phyloP scores from a whole-genome alignment of 2,113 vertebrate genomes.

The Strix aluco region DNA sequence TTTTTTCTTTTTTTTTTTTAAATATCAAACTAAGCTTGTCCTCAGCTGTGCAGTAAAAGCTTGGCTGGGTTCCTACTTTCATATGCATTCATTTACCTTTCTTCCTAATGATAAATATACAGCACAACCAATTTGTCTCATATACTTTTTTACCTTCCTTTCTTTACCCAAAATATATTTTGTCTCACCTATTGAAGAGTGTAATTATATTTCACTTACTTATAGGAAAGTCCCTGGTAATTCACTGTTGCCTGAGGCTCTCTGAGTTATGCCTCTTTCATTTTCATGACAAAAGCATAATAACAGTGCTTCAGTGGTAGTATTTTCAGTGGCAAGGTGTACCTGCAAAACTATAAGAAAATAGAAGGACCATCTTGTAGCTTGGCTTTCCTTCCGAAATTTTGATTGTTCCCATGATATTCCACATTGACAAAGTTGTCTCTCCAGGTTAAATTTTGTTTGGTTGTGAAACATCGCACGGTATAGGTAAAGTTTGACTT shows the following conservation, averaged over 20 bases:
- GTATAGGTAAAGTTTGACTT: neutral
- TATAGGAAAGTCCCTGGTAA: constrained; percentile 58
- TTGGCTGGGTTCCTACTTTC: neutral
- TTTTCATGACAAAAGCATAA: constrained; percentile 63
- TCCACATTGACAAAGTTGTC: neutral
- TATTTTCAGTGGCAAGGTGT: neutral
- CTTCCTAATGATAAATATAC: neutral
- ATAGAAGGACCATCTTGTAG: neutral
- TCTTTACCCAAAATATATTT: constrained; percentile 50
- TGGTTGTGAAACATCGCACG: neutral
- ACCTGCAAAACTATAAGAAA: neutral
- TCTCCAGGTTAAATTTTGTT: neutral
- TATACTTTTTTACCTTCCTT: neutral
- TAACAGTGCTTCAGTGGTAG: constrained; percentile 32
- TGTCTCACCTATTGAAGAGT: constrained; percentile 37
- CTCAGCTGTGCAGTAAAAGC: neutral
- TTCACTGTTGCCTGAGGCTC: constrained; percentile 48
- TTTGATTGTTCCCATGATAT: neutral
- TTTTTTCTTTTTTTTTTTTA: neutral
- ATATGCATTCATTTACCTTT: neutral
- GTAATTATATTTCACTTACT: constrained; percentile 66
- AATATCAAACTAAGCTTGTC: neutral
- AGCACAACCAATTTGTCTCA: constrained; percentile 29
- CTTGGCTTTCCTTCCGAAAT: neutral
- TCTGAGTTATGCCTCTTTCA: constrained; percentile 58